phyloP scores from a whole-genome alignment of 2,888 invertebrate species.

The Stenchaetothrips biformis region DNA sequence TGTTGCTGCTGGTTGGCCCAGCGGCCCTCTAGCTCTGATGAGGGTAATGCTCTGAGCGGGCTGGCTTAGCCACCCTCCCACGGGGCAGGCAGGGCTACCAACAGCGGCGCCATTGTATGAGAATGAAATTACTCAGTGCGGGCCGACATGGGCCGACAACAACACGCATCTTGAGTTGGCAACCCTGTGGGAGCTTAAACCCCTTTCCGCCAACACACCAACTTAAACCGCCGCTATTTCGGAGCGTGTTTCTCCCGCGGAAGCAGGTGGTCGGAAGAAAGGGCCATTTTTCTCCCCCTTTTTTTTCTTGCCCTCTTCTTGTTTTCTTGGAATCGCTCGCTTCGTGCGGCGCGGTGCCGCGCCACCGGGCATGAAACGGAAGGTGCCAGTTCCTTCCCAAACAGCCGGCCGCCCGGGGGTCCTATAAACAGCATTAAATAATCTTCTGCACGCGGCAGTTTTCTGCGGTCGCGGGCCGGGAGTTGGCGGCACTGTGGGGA shows the following conservation, averaged over 20 bases:
- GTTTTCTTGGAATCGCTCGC: no score
- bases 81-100: not conserved
- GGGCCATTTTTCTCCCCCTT: no score
- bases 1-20: not conserved
- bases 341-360: no score
- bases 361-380: no score
- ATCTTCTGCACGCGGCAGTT: not conserved
- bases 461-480: not conserved
- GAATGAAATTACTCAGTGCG: slow-evolving; percentile 18
- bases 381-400: no score
- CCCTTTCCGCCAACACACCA: no score
- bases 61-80: slow-evolving; percentile 18
- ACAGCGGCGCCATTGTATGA: slow-evolving; percentile 11
- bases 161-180: slow-evolving; percentile 23
- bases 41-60: slow-evolving; percentile 18
- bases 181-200: no score
- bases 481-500: not conserved
- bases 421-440: not conserved
- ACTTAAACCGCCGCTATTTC: no score
- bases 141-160: not conserved
- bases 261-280: no score
- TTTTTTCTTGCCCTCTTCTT: no score
- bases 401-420: no score
- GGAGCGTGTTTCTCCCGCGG: no score
- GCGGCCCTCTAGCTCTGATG: slow-evolving; percentile 12